Evolutionary conservation across 2,888 invertebrate genomes (phyloP), one percentile per base, ranked within the genome.

Genomic region (Mimas tiliae): DNA sequence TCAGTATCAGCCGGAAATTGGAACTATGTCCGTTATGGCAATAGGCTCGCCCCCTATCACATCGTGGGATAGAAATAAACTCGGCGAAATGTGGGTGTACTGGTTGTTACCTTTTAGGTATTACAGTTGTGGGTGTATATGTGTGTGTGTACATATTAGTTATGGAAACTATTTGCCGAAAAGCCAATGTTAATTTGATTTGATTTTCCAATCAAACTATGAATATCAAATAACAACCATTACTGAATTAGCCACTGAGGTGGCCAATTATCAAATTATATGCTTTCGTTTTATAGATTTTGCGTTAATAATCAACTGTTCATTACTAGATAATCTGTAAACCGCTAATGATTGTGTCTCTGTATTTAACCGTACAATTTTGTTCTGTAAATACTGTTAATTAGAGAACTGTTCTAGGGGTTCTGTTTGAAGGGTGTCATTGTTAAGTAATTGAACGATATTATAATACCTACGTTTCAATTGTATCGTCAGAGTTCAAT

Each of bases 101-200:
- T n/a, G n/a, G n/a, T n/a, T n/a, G n/a, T n/a, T n/a, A n/a, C n/a
- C n/a, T n/a, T n/a, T n/a, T n/a, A n/a, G n/a, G n/a, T n/a, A n/a
- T n/a, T n/a, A n/a, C n/a, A n/a, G n/a, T n/a, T n/a, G n/a, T n/a
- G n/a, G n/a, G n/a, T n/a, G n/a, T n/a, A n/a, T n/a, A n/a, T n/a
- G n/a, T n/a, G n/a, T n/a, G n/a, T n/a, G 21, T 27, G 21, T 52
- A 27, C 14, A 52, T 52, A 27, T 14, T 4, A 27, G 14, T n/a
- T n/a, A 55, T 16, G n/a, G 16, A 38, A 55, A 55, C 55, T 55
- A 33, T 55, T 55, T 55, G 55, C 34, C 4, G 8, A 38, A 8
- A 55, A 55, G 38, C 38, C 16, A 34, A 55, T 55, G 55, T 38
- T 34, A 55, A 55, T 38, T 16, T 55, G 34, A 55, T 55, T 55